Conservation (phyloP, 1,140 invertebrate genomes). For the Drosophila kanapiae region DNA sequence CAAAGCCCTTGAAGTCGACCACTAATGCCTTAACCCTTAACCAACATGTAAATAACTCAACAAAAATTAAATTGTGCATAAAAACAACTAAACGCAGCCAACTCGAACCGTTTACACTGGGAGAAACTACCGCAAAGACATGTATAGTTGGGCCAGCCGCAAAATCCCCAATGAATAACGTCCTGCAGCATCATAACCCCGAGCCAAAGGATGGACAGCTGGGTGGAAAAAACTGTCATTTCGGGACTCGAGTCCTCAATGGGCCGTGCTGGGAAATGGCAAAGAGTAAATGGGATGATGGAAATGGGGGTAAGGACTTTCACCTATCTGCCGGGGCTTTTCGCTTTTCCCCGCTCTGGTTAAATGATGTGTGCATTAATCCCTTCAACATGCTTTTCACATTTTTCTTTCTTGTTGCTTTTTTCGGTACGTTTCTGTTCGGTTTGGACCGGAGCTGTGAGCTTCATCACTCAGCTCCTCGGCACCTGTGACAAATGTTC, state of each 20-base stretch:
- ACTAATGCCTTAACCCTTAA: slow-evolving; percentile 28
- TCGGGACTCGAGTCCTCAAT: slow-evolving; percentile 33
- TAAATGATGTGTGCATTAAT: slow-evolving; percentile 82
- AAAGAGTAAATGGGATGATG: slow-evolving; percentile 8
- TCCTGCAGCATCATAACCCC: slow-evolving; percentile 27
- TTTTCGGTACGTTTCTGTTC: neutral
- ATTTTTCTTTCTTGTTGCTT: slow-evolving; percentile 50
- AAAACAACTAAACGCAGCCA: slow-evolving; percentile 65
- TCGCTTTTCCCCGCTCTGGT: slow-evolving; percentile 30
- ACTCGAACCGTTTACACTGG: slow-evolving; percentile 52
- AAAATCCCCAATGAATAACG: slow-evolving; percentile 23
- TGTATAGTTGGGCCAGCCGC: slow-evolving; percentile 33
- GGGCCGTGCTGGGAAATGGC: slow-evolving; percentile 22
- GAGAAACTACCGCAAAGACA: slow-evolving; percentile 17
- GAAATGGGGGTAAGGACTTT: slow-evolving; percentile 43
- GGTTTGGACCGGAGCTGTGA: neutral
- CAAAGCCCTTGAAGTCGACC: slow-evolving; percentile 2
- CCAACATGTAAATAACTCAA: slow-evolving; percentile 44
- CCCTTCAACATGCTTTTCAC: slow-evolving; percentile 75
- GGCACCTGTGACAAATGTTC: slow-evolving; percentile 79
- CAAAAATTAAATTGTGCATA: slow-evolving; percentile 74
- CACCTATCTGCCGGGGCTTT: slow-evolving; percentile 37
- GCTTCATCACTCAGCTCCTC: slow-evolving; percentile 52
- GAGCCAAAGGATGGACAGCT: slow-evolving; percentile 34
- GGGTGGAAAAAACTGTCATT: slow-evolving; percentile 60